Base-by-base conservation (phyloP, 2,797 vertebrate genomes). In the Pangasius sanitwongsei region DNA sequence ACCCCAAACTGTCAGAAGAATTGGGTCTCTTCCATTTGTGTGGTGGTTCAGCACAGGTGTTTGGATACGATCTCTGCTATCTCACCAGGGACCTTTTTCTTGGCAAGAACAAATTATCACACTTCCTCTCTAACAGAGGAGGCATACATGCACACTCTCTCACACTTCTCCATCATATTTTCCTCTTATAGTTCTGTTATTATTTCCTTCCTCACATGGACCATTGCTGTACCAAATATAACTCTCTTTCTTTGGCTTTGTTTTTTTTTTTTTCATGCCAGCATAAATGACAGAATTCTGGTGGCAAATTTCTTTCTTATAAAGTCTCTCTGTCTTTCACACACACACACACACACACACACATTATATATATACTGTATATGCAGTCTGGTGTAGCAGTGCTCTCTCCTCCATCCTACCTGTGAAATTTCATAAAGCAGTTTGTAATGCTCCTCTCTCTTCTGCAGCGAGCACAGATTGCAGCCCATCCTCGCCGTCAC, bases 381-480 rank as follows among this genome's bases (percentile, higher is more conserved):
- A 80, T 13, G 88, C 85, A 82, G 37, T 65, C 53, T 55, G 88
- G 13, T 90, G 72, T 89, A 93, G 90, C 88, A 74, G 74, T 80
- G 65, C 78, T 87, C 67, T 70, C 72, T 91, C 89, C 9, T 80
- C 83, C 53, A 84, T 77, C 97, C 97, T 95, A 98, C 97, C 97
- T 97, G 97, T 92, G 97, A 96, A 95, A 98, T 97, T 97, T 98
- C 97, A 93, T 98, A 98, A n/a, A 98, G 97, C 95, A 97, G 96
- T 97, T 97, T 97, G 96, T 98, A 98, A 95, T 97, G 97, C 88
- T 98, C 97, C 93, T 98, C 97, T 96, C 97, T 96, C 95, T 97
- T 97, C 96, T 97, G 97, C 94, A 97, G 97, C 96, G 96, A 97
- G 96, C 97, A 98, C 94, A 98, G 95, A 97, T 97, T 97, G 97